These are phyloP conservation scores for Percina caprodes DNA, from an alignment of 2,113 vertebrate species.

Conservation along the genomic window DNA sequence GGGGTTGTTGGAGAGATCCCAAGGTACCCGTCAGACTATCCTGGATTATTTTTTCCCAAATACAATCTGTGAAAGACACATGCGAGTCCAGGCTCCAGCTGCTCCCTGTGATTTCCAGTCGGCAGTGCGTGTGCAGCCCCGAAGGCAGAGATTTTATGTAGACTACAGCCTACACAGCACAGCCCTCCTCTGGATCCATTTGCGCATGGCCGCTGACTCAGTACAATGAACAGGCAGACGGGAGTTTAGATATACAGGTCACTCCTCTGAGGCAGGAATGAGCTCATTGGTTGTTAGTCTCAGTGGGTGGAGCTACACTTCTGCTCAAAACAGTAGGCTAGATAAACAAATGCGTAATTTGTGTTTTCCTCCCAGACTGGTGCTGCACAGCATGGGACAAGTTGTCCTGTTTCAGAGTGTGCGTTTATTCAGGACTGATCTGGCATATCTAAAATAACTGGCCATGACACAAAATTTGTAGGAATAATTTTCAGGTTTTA, in stretches of 20 bases:
- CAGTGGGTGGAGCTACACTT: constrained; percentile 37
- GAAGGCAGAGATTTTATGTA: constrained; percentile 54
- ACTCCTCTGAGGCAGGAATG: constrained; percentile 40
- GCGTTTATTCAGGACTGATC: neutral
- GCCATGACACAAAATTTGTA: neutral
- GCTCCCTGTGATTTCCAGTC: constrained; percentile 34
- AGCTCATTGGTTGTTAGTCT: constrained; percentile 52
- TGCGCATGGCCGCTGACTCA: constrained; percentile 77
- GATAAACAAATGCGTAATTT: constrained; percentile 43
- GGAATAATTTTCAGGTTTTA: too few species aligned
- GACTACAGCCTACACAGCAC: constrained; percentile 54
- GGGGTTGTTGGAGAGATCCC: constrained; percentile 11
- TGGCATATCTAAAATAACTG: neutral
- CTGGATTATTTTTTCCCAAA: constrained; percentile 2
- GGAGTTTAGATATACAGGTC: constrained; percentile 46
- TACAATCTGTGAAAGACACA: neutral
- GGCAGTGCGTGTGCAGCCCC: constrained; percentile 21
- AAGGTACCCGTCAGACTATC: constrained; percentile 2
- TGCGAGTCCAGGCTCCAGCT: constrained; percentile 2
- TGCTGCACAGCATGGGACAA: neutral
- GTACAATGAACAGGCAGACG: constrained; percentile 55
- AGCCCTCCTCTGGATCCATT: constrained; percentile 58
- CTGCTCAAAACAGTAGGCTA: constrained; percentile 29
- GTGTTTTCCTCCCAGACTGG: constrained; percentile 3
- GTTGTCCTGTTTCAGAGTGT: neutral